Conservation (phyloP, 2,888 invertebrate genomes). For the Andricus quercusramuli region DNA sequence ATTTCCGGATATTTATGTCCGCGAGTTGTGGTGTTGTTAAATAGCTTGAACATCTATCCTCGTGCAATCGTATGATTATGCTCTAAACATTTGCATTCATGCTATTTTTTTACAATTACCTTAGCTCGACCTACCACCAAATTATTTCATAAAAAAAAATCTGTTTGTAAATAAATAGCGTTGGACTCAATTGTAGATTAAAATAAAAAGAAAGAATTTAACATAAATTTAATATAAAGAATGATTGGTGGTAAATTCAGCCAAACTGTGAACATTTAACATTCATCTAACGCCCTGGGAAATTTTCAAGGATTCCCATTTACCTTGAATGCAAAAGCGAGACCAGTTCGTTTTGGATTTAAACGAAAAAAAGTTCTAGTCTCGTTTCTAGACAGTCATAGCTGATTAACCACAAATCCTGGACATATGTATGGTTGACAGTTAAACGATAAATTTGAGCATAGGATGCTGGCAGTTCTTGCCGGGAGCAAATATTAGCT, state of each 20-base stretch:
- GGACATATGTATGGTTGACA: slow-evolving; percentile 67
- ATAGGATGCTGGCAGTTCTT: slow-evolving; percentile 65
- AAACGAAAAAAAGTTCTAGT: slow-evolving; percentile 60
- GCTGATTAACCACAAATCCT: slow-evolving; percentile 69
- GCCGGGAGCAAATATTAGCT: slow-evolving; percentile 65
- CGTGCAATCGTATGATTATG: slow-evolving; percentile 64
- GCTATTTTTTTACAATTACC: slow-evolving; percentile 57
- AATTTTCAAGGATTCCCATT: slow-evolving; percentile 59
- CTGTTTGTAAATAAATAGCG: not conserved
- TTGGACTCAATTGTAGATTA: not conserved
- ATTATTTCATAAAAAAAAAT: slow-evolving; percentile 30
- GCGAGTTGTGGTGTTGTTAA: slow-evolving; percentile 59
- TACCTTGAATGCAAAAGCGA: slow-evolving; percentile 70
- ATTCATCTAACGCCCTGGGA: slow-evolving; percentile 62
- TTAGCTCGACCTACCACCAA: slow-evolving; percentile 61
- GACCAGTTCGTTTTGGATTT: slow-evolving; percentile 62
- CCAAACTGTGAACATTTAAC: slow-evolving; percentile 57
- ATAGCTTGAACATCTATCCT: slow-evolving; percentile 64
- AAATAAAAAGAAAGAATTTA: not conserved
- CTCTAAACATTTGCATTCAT: slow-evolving; percentile 55
- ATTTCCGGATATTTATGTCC: slow-evolving; percentile 47
- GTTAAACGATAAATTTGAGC: slow-evolving; percentile 67
- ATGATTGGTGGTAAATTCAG: slow-evolving; percentile 26
- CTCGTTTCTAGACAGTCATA: slow-evolving; percentile 63
- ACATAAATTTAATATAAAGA: not conserved